Evolutionary conservation across 1,140 invertebrate genomes (phyloP).

Genomic region (Daktulosphaira vitifoliae): DNA sequence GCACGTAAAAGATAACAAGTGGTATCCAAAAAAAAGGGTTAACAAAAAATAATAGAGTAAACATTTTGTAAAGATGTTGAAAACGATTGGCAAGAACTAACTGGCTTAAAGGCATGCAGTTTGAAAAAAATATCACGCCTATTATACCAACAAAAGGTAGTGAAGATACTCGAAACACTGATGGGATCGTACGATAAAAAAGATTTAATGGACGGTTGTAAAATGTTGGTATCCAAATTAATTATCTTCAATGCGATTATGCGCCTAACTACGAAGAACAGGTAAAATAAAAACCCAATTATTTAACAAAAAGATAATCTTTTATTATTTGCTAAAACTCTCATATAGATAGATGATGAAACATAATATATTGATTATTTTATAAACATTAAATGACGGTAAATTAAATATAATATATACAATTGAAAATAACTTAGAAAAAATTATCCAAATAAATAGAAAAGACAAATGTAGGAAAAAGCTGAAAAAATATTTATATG

Average conservation of each 20-base stretch:
- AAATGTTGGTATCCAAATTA: not conserved
- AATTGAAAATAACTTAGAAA: too few species aligned
- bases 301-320: conserved; percentile 1
- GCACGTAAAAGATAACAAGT: conserved; percentile 22
- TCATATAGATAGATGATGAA: not conserved
- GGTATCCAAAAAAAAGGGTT: conserved; percentile 19
- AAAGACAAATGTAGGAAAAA: too few species aligned
- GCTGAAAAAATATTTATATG: too few species aligned
- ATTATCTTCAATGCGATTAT: conserved; percentile 12
- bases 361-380: conserved; percentile 1
- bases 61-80: conserved; percentile 3
- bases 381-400: too few species aligned
- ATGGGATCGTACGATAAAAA: conserved; percentile 11
- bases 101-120: too few species aligned
- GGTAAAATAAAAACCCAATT: not conserved
- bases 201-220: conserved; percentile 13
- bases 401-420: too few species aligned
- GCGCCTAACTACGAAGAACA: too few species aligned
- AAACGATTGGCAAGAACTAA: conserved; percentile 6
- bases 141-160: not conserved
- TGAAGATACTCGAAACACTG: conserved; percentile 8
- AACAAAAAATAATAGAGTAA: conserved; percentile 16
- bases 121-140: not conserved
- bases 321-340: not conserved
- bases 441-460: too few species aligned